Percentiles rank a stretch among this genome's conserved stretches.
Evolutionary conservation across 2,888 invertebrate genomes (phyloP).

Genomic region (Ceratothoa steindachneri): DNA sequence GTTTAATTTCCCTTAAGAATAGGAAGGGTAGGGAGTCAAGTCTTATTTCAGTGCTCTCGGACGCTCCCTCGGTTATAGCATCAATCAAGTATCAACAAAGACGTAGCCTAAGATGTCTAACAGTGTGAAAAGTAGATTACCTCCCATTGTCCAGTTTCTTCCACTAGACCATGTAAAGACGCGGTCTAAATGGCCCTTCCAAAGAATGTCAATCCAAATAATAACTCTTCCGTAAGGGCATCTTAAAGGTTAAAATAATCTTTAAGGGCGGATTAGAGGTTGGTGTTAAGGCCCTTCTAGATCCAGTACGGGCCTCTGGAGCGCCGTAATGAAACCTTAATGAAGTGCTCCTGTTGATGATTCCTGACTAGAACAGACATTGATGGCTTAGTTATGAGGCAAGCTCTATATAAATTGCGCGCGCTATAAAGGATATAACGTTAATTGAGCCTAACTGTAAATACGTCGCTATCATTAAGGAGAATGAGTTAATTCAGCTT

Average conservation of each 20-base stretch:
- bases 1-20: conserved; percentile 8
- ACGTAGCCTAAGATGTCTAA: background rate
- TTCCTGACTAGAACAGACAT: background rate
- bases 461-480: conserved; percentile 4
- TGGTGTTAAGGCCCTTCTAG: background rate
- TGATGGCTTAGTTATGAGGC: conserved; percentile 11
- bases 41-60: conserved; percentile 7
- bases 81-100: conserved; percentile 25
- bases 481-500: background rate
- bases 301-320: background rate
- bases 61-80: background rate
- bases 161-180: conserved; percentile 3
- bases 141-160: conserved; percentile 21
- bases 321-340: conserved; percentile 4
- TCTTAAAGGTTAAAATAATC: background rate
- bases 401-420: background rate
- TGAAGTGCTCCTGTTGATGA: background rate
- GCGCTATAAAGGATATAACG: conserved; percentile 15
- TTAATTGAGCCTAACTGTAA: conserved; percentile 4
- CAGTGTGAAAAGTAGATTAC: conserved; percentile 29
- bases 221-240: background rate
- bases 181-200: background rate
- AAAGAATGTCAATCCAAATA: background rate
- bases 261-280: background rate
- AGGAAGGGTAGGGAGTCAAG: background rate